Base-by-base conservation (phyloP, 2,888 invertebrate genomes). In the Embidobia sp. region DNA sequence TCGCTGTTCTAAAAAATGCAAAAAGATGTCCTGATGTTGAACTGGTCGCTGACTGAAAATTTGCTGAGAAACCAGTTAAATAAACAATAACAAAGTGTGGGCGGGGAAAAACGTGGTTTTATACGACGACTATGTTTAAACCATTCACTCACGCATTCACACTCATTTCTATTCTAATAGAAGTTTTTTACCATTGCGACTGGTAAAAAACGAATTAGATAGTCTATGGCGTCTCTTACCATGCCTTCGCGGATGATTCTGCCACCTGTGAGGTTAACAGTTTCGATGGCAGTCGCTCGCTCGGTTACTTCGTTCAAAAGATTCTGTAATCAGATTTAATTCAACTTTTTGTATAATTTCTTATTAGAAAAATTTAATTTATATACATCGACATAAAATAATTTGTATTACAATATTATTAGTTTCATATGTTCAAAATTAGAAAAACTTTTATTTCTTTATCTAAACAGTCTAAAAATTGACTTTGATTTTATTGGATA, bases 171-270 rank as follows among this genome's bases (percentile, higher is more conserved):
- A 7, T 3, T 29, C 4, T 29, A 3, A 29, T 7, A 13, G 3
- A 1, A 13, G 6, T 31, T 16, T 16, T 3, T 48, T 35, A 42
- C 35, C 59, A 46, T 37, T 46, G 19, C 13, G 13, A 44, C 3
- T 44, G 44, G 31, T 35, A 35, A 46, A 33, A 42, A 55, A 18
- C n/a, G 4, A 29, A 4, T 8, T 1, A 33, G 5, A 2, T 4
- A 3, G 3, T 33, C 11, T n/a, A 10, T 10, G 29, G 11, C 10
- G 8, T 15, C 0, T 16, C 91, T 94, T 95, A 98, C 98, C 97
- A 98, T 98, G 86, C 98, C 98, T 92, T 98, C 98, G 81, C 98
- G 94, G 87, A 99, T 97, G 91, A 95, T 96, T 90, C 97, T 94
- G 84, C 98, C 98, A 87, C 98, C 98, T 86, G 96, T 96, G 84